phyloP scores from a whole-genome alignment of 2,888 invertebrate species.

The Leptogaster cylindrica region DNA sequence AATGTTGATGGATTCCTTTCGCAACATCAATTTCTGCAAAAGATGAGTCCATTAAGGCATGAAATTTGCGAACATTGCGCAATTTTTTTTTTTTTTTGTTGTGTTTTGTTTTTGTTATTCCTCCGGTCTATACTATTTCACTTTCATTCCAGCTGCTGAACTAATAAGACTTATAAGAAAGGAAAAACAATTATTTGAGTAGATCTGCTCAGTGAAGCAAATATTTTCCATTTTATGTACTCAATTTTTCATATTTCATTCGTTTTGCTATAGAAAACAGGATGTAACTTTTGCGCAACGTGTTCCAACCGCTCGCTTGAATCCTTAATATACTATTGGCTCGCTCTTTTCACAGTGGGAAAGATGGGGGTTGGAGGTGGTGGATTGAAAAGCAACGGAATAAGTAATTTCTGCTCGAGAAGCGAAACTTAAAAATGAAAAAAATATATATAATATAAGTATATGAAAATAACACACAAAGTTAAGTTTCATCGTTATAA shows the following conservation, averaged over 20 bases:
- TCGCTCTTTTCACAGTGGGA: not conserved
- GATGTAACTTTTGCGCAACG: constrained; percentile 23
- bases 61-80: not conserved
- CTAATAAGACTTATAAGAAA: constrained; percentile 24
- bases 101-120: not conserved
- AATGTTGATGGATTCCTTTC: constrained; percentile 2
- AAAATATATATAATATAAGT: too few relatives aligned
- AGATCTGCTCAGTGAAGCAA: constrained; percentile 9
- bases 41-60: constrained; percentile 22
- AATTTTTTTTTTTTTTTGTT: not conserved
- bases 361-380: not conserved
- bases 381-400: not conserved
- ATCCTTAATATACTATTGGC: not conserved
- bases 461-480: not conserved
- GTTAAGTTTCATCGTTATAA: not conserved
- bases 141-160: too few relatives aligned
- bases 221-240: constrained; percentile 24
- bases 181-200: constrained; percentile 33
- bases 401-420: not conserved
- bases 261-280: constrained; percentile 30
- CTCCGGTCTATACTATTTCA: not conserved
- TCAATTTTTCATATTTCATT: constrained; percentile 37
- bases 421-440: too few relatives aligned
- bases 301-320: constrained; percentile 10
- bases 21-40: constrained; percentile 1